These are phyloP conservation scores for Brachypalpus laphriformis DNA, from an alignment of 2,888 invertebrate genomes.

Conservation along the genomic window DNA sequence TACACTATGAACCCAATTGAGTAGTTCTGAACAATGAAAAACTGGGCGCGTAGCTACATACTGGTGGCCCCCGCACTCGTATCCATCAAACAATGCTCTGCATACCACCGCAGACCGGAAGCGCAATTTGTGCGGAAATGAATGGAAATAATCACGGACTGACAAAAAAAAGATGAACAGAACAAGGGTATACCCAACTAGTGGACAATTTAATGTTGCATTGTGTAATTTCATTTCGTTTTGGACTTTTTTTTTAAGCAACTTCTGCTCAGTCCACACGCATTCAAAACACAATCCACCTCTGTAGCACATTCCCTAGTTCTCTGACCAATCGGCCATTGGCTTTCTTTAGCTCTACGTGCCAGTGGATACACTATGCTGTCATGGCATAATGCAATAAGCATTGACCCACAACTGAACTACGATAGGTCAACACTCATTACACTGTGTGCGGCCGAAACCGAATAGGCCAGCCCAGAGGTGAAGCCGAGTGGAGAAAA, in stretches of 20 bases:
- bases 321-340: slow-evolving; percentile 31
- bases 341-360: slow-evolving; percentile 32
- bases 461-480: slow-evolving; percentile 29
- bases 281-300: not conserved
- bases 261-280: not conserved
- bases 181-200: slow-evolving; percentile 11
- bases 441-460: slow-evolving; percentile 10
- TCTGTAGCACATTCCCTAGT: not conserved
- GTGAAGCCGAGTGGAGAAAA: slow-evolving; percentile 26
- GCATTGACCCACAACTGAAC: slow-evolving; percentile 43
- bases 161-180: not conserved
- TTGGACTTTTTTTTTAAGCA: not conserved
- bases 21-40: slow-evolving; percentile 20
- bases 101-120: slow-evolving; percentile 32
- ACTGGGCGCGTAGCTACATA: slow-evolving; percentile 16
- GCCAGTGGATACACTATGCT: not conserved
- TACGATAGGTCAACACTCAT: slow-evolving; percentile 36
- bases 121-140: slow-evolving; percentile 47
- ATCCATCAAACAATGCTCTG: not conserved
- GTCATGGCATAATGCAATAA: slow-evolving; percentile 26
- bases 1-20: slow-evolving; percentile 21
- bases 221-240: not conserved
- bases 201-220: slow-evolving; percentile 4
- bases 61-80: not conserved
- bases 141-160: slow-evolving; percentile 6